Evolutionary conservation across 2,797 vertebrate species (phyloP).

Genomic region (Alcedo atthis): DNA sequence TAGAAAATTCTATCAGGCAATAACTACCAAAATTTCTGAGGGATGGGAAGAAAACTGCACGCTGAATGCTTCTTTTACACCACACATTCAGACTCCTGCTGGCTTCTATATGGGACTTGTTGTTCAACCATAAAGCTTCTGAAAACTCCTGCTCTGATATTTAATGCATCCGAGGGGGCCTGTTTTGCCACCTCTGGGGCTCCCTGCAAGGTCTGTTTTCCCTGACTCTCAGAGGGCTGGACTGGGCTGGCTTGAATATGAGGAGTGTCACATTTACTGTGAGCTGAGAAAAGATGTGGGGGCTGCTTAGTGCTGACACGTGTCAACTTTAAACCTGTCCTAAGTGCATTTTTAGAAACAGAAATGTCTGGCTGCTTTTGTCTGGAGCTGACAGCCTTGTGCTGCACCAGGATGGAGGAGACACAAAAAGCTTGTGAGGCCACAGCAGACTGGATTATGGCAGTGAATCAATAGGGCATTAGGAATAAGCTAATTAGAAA

Average conservation of each 20-base stretch:
- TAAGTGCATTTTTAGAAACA: conserved; percentile 13
- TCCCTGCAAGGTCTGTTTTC: conserved; percentile 37
- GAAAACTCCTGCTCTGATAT: not conserved
- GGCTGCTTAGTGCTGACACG: not conserved
- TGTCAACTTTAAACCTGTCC: conserved; percentile 35
- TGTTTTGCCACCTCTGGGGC: conserved; percentile 17
- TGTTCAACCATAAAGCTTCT: not conserved
- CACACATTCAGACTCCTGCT: not conserved
- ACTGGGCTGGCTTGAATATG: not conserved
- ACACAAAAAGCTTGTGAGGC: not conserved
- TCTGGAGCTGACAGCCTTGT: not conserved
- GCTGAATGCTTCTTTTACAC: not conserved
- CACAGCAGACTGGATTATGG: conserved; percentile 14
- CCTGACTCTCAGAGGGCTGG: not conserved
- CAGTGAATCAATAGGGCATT: not conserved
- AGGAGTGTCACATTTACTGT: conserved; percentile 9
- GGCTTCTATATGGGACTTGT: not conserved
- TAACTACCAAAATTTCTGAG: not conserved
- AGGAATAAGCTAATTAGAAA: conserved; percentile 33
- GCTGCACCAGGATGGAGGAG: not conserved
- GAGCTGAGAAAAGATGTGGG: not conserved
- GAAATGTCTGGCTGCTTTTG: not conserved
- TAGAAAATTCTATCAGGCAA: not conserved
- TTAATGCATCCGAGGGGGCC: not conserved
- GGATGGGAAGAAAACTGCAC: not conserved